A percentile compares a stretch with the other conserved stretches of the same genome.
phyloP scores from a whole-genome alignment of 2,797 vertebrate genomes.

The Scleropages formosus region DNA sequence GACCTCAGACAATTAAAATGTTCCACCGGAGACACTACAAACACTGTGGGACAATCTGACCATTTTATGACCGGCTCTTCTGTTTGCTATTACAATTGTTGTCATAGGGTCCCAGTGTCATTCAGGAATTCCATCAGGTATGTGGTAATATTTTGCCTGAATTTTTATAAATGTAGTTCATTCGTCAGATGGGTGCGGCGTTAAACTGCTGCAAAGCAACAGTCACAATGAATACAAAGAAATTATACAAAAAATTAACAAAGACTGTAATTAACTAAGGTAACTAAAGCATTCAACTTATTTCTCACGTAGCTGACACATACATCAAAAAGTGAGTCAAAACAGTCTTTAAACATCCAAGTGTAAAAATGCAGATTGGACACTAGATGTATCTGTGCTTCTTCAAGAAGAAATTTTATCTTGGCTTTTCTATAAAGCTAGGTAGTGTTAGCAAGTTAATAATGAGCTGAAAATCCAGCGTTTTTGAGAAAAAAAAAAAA shows the following conservation, averaged over 20 bases:
- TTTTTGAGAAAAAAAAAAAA: no score
- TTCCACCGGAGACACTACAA: no score
- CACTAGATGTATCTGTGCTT: background rate
- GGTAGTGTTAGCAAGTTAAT: background rate
- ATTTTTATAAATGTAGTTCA: constrained; percentile 18
- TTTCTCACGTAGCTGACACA: background rate
- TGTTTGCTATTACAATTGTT: no score
- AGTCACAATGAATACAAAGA: background rate
- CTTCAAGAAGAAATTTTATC: background rate
- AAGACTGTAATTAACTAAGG: background rate
- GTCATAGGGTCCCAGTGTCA: no score
- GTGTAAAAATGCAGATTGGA: background rate
- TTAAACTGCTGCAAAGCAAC: background rate
- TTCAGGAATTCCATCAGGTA: no score
- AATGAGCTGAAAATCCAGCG: no score
- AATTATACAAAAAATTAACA: background rate
- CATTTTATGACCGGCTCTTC: no score
- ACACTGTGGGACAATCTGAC: no score
- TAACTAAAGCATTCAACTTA: background rate
- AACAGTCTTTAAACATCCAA: background rate
- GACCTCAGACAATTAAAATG: no score
- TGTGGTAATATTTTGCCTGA: no score
- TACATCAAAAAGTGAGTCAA: background rate
- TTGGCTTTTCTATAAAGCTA: background rate
- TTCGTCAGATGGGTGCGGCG: background rate